Conservation (phyloP, 2,113 vertebrate genomes). For the Spermophilus dauricus region DNA sequence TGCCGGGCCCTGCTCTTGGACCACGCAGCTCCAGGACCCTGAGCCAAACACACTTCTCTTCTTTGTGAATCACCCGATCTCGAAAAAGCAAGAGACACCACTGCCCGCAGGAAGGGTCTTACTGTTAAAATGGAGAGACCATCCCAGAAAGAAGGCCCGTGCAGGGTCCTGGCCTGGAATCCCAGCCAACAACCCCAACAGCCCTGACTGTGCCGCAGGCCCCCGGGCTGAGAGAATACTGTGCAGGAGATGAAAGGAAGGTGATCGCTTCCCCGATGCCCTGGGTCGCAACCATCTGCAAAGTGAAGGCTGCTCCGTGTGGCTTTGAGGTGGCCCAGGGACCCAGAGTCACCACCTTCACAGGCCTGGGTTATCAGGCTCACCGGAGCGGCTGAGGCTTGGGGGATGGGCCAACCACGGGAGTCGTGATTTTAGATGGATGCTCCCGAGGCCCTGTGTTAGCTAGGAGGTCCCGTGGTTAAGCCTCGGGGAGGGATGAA, state of each 20-base stretch:
- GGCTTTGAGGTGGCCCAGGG: not conserved
- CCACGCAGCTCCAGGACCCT: not conserved
- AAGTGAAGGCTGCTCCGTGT: rapidly evolving
- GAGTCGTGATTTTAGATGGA: not conserved
- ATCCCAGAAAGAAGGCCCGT: not conserved
- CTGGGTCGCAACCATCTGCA: rapidly evolving
- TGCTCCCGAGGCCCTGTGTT: not conserved
- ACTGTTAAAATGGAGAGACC: not conserved
- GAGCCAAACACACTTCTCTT: not conserved
- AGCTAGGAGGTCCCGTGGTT: not conserved
- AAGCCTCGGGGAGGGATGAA: not conserved
- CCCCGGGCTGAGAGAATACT: rapidly evolving
- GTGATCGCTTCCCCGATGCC: rapidly evolving
- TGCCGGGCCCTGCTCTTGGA: no score
- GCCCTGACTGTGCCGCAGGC: not conserved
- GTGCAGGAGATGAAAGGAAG: not conserved
- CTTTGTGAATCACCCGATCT: no score
- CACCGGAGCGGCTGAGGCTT: not conserved
- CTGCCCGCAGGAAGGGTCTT: not conserved
- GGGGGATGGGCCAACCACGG: no score
- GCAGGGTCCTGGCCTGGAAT: not conserved
- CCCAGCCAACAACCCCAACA: not conserved
- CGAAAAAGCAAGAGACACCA: rapidly evolving
- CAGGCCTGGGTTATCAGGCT: not conserved
- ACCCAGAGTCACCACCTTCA: not conserved